Evolutionary conservation across 2,888 invertebrate species (phyloP), one percentile per base, ranked within the genome.

Genomic region (Amphipoea oculea): DNA sequence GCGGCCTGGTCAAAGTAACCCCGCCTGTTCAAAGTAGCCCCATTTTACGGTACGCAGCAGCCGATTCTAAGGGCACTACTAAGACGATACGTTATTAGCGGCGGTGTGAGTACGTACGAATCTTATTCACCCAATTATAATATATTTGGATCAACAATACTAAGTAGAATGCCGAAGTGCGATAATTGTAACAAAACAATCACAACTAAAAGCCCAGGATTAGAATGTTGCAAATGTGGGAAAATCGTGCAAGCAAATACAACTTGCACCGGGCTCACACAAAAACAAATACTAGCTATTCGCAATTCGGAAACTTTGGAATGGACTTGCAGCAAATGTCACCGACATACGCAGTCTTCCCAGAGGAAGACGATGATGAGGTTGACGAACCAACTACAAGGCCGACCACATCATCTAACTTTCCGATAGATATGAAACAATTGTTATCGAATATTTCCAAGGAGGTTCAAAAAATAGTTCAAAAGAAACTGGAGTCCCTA

Each of bases 291-390:
- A 66, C 48, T 40, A 12, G 66, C 66, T 23, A n/a, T 66, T 23
- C 42, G 66, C 48, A 48, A 14, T 20, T 65, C 66, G 6, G 66
- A 66, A 42, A 66, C 66, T n/a, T n/a, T 67, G n/a, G 67, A 45
- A 14, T 67, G n/a, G 67, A 45, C 67, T 45, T 67, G n/a, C 45
- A 67, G 42, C 17, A 45, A 67, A 67, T 67, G 45, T 40, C 42
- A 67, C 42, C 45, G 67, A n/a, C 67, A 67, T 67, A n/a, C n/a
- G n/a, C n/a, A n/a, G n/a, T 67, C 14, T 14, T 67, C n/a, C 67
- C 67, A 45, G 67, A 45, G 67, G 67, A 67, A 67, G 42, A 67
- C 23, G 67, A 67, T 5, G 66, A 23, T 45, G 42, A 67, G 42
- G 42, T n/a, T 14, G 67, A 42, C 42, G 42, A 67, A 14, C 23